phyloP scores from a whole-genome alignment of 2,888 invertebrate genomes.

The Sphaerophoria taeniata region DNA sequence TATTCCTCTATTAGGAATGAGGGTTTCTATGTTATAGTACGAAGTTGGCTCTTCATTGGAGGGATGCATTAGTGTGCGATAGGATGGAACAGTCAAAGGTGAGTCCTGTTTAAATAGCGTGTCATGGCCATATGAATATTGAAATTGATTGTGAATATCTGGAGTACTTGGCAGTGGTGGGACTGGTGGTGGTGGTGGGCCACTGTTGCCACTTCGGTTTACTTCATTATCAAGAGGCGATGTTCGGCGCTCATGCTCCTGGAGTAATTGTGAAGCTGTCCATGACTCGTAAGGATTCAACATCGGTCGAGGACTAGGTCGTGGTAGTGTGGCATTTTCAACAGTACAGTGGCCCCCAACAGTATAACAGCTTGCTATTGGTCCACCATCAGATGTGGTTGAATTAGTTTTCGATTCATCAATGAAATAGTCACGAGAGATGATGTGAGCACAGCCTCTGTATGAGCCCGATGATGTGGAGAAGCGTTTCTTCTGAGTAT shows the following conservation, averaged over 20 bases:
- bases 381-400: background rate
- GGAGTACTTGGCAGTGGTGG: constrained; percentile 83
- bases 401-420: constrained; percentile 41
- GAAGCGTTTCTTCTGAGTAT: constrained; percentile 83
- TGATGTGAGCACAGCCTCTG: constrained; percentile 32
- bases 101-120: constrained; percentile 35
- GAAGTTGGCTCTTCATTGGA: constrained; percentile 74
- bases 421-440: constrained; percentile 44
- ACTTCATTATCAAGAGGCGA: constrained; percentile 68
- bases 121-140: constrained; percentile 43
- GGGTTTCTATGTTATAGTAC: constrained; percentile 9
- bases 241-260: constrained; percentile 78
- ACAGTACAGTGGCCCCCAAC: constrained; percentile 73
- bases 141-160: constrained; percentile 53
- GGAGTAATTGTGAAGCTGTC: constrained; percentile 85
- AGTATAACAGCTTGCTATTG: constrained; percentile 29
- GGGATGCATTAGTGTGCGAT: constrained; percentile 78
- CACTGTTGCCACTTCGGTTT: constrained; percentile 43
- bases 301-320: constrained; percentile 79
- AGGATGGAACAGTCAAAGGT: constrained; percentile 77
- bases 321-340: constrained; percentile 79
- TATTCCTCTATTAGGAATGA: background rate
- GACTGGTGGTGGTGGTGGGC: constrained; percentile 84
- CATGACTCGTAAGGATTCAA: constrained; percentile 85
- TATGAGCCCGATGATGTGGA: constrained; percentile 78